Conservation (phyloP, 2,797 vertebrate genomes). For the Takifugu ocellatus region DNA sequence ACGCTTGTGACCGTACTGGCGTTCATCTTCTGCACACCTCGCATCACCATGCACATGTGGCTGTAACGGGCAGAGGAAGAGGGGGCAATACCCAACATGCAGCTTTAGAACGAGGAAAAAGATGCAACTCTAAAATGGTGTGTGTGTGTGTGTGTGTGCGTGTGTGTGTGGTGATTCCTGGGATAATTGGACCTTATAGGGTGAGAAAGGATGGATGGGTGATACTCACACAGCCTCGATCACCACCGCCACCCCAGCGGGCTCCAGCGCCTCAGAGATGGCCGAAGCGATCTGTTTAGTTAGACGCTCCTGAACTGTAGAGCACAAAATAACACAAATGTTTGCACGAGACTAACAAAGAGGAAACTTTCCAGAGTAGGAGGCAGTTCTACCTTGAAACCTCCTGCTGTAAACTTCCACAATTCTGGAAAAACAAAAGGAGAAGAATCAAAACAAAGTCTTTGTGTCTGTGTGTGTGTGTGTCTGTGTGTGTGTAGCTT, state of each 20-base stretch:
- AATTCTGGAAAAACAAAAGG: constrained; percentile 60
- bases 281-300: constrained; percentile 76
- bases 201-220: not conserved
- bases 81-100: not conserved
- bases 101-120: not conserved
- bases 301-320: constrained; percentile 77
- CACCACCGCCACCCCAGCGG: constrained; percentile 71
- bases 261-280: constrained; percentile 73
- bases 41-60: constrained; percentile 77
- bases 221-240: constrained; percentile 73
- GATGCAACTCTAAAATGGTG: not conserved
- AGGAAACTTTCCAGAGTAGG: not conserved
- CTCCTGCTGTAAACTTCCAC: constrained; percentile 80
- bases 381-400: constrained; percentile 71
- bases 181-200: not conserved
- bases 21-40: constrained; percentile 77
- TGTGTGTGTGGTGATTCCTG: no score
- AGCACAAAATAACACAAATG: not conserved
- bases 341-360: not conserved
- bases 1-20: constrained; percentile 60
- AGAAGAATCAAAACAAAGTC: not conserved
- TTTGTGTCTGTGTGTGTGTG: not conserved
- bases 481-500: not conserved
- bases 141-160: no score
- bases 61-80: constrained; percentile 35